Evolutionary conservation across 2,888 invertebrate species (phyloP).

Genomic region (Drosophila paramelanica): DNA sequence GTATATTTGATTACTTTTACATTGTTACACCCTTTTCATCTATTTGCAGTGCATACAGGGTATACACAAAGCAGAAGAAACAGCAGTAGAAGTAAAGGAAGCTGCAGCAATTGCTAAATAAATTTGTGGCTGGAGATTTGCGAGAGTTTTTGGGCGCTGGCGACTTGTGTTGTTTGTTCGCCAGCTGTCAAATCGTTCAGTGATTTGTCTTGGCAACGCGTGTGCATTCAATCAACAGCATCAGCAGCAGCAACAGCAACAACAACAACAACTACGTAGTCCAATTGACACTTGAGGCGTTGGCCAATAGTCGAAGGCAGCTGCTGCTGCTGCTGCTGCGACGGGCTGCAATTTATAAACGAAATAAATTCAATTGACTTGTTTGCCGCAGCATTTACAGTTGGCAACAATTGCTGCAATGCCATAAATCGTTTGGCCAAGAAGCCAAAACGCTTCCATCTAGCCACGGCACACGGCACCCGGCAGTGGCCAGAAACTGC

Average conservation of each 20-base stretch:
- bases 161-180: conserved; percentile 37
- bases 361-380: conserved; percentile 82
- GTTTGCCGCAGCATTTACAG: conserved; percentile 81
- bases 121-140: conserved; percentile 47
- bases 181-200: conserved; percentile 71
- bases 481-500: conserved; percentile 68
- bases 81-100: conserved; percentile 12
- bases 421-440: conserved; percentile 77
- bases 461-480: too few relatives aligned
- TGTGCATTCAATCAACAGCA: conserved; percentile 58
- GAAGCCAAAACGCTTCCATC: conserved; percentile 44
- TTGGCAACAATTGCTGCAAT: conserved; percentile 81
- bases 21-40: neutral
- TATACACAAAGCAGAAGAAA: conserved; percentile 13
- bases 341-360: conserved; percentile 74
- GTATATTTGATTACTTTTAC: too few relatives aligned
- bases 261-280: conserved; percentile 14
- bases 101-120: conserved; percentile 24
- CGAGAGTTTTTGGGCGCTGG: conserved; percentile 41
- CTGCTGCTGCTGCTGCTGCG: conserved; percentile 31
- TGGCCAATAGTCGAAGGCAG: conserved; percentile 39
- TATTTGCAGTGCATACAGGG: neutral
- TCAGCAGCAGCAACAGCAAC: conserved; percentile 4
- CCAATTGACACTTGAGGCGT: conserved; percentile 67
- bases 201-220: conserved; percentile 72